Percentiles rank a stretch among this genome's conserved stretches.
These are phyloP conservation scores for Agonopterix arenella DNA, from an alignment of 2,888 invertebrate genomes.

Conservation along the genomic window DNA sequence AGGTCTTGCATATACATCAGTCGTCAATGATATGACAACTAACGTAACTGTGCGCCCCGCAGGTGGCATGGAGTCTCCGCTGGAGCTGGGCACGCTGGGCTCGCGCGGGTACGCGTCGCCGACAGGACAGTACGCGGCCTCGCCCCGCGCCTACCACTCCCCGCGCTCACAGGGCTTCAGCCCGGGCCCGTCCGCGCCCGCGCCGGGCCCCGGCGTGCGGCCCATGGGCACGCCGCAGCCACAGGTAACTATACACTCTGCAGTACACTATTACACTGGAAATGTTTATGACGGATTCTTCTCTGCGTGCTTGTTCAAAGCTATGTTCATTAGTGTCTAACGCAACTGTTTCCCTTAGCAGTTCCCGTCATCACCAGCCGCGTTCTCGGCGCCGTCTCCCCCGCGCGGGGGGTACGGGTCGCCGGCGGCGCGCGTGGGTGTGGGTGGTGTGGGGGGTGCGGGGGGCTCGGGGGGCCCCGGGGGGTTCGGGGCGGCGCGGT, in stretches of 20 bases:
- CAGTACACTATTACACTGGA: too few relatives aligned
- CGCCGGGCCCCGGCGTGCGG: background rate
- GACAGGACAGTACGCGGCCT: slow-evolving; percentile 23
- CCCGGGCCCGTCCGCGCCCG: slow-evolving; percentile 38
- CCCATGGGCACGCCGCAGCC: slow-evolving; percentile 50
- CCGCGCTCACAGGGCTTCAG: slow-evolving; percentile 62
- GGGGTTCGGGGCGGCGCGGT: slow-evolving; percentile 8
- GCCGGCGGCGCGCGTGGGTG: slow-evolving; percentile 24
- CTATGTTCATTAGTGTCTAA: too few relatives aligned
- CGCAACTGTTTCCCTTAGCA: slow-evolving; percentile 16
- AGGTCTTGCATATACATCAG: too few relatives aligned
- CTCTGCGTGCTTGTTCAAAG: too few relatives aligned
- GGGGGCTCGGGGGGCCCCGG: slow-evolving; percentile 8
- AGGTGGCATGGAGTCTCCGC: slow-evolving; percentile 39
- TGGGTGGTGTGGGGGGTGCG: too few relatives aligned
- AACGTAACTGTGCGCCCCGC: background rate
- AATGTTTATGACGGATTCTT: too few relatives aligned
- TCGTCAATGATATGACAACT: too few relatives aligned
- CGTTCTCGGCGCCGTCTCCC: slow-evolving; percentile 38
- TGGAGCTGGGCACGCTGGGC: slow-evolving; percentile 28
- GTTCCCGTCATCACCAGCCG: slow-evolving; percentile 52
- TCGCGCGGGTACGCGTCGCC: slow-evolving; percentile 34
- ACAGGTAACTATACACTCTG: slow-evolving; percentile 23
- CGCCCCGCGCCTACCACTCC: slow-evolving; percentile 62
- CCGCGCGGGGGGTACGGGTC: slow-evolving; percentile 24